Base-by-base conservation (phyloP, 1,140 invertebrate genomes). In the Euwallacea fornicatus region DNA sequence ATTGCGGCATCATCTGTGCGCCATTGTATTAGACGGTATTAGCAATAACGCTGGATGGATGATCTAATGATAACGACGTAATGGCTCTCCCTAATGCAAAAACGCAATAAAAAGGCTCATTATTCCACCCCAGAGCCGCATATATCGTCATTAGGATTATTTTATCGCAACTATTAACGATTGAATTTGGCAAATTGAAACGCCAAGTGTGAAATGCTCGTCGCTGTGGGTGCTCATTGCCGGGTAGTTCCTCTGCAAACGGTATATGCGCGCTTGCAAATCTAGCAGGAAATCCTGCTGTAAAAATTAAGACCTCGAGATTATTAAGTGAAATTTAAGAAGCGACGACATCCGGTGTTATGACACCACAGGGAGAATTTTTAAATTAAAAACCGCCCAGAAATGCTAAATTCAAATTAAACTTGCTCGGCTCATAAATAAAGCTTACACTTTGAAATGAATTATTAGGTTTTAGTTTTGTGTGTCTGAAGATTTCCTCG, bases 401-500 rank as follows among this genome's bases (percentile, higher is more conserved):
- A 68, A 60, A 68, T 68, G 66, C 66, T 68, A 68, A 68, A 68
- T 68, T 68, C 58, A 68, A 68, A 68, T 68, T 68, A 60, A 68
- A 60, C 66, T 60, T 61, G 66, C 66, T 60, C 2, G 56, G 16
- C 43, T 68, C 66, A 53, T 68, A 68, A 68, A 68, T 68, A 60
- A 60, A 47, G 55, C 66, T 68, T 68, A 68, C 55, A 60, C 55
- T 61, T 46, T 68, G 44, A 60, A 68, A 68, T 68, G 55, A 68
- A 50, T 68, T 68, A 67, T 67, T 67, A 67, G 65, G 43, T 46
- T 66, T 67, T 58, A 67, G 65, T 60, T 59, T 68, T 50, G 56
- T 68, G 46, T 44, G 66, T 68, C 66, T 60, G 44, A 61, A 60
- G 55, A 68, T 68, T 68, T 68, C 58, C 66, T 68, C 47, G 15